A percentile compares a stretch with the other conserved stretches of the same genome.
Evolutionary conservation across 2,797 vertebrate genomes (phyloP).

Genomic region (Macrochelys suwanniensis): DNA sequence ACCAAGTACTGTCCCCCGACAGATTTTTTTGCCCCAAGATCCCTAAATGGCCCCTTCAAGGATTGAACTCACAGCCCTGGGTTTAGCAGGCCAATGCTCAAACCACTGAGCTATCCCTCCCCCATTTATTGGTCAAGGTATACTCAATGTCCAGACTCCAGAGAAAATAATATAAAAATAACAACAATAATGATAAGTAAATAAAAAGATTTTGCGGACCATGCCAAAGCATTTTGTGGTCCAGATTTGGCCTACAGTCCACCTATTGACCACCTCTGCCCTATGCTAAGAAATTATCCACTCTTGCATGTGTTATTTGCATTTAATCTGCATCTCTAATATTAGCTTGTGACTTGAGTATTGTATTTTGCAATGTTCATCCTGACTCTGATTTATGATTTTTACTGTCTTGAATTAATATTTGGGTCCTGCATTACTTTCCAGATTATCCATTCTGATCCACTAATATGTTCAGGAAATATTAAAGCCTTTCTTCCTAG

Average conservation of each 20-base stretch:
- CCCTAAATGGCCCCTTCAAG: no score
- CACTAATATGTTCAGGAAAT: not conserved
- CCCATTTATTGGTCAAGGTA: not conserved
- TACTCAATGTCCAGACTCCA: not conserved
- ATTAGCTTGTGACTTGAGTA: not conserved
- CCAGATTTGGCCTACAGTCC: not conserved
- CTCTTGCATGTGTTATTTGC: not conserved
- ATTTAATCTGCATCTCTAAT: not conserved
- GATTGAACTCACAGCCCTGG: no score
- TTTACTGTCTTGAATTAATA: not conserved
- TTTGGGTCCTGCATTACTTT: not conserved
- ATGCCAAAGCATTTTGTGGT: not conserved
- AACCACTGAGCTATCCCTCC: no score
- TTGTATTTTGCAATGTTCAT: not conserved
- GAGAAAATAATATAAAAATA: not conserved
- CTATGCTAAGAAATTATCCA: not conserved
- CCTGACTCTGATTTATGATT: not conserved
- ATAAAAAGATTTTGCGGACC: not conserved
- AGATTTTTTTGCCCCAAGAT: no score
- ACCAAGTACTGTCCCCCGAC: no score
- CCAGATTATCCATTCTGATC: not conserved
- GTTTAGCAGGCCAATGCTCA: no score
- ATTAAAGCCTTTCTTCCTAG: not conserved
- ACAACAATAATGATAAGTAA: not conserved
- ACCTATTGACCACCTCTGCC: not conserved